A percentile compares a stretch with the other conserved stretches of the same genome.
phyloP scores from a whole-genome alignment of 2,797 vertebrate species.

The Mormyrops boulengeri region DNA sequence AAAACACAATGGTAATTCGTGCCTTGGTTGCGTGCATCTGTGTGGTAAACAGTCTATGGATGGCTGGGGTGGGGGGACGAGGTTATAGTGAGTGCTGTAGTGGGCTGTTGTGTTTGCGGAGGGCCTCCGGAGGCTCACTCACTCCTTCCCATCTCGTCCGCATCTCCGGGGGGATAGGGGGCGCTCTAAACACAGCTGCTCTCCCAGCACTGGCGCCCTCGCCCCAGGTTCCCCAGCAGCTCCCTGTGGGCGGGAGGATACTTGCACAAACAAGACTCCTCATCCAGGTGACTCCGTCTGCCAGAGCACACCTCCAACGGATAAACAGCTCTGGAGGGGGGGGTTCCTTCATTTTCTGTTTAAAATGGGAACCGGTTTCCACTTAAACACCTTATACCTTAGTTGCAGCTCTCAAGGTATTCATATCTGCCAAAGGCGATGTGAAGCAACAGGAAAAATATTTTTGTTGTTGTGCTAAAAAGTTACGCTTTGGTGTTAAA shows the following conservation, averaged over 20 bases:
- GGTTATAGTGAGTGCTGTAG: background rate
- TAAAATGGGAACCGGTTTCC: background rate
- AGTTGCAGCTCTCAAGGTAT: background rate
- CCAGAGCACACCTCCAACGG: slow-evolving; percentile 16
- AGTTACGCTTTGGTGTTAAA: background rate
- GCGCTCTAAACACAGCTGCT: background rate
- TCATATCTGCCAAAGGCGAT: background rate
- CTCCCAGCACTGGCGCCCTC: background rate
- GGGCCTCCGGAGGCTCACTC: slow-evolving; percentile 21
- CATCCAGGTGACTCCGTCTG: slow-evolving; percentile 18
- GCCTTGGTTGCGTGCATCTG: background rate
- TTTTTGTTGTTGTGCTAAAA: background rate
- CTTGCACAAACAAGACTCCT: slow-evolving; percentile 26
- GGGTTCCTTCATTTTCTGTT: background rate
- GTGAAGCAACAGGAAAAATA: background rate
- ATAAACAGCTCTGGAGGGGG: background rate
- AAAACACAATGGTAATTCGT: background rate
- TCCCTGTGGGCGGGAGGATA: slow-evolving; percentile 8
- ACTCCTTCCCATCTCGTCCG: slow-evolving; percentile 11
- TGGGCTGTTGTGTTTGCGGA: slow-evolving; percentile 19
- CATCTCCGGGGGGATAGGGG: slow-evolving; percentile 15
- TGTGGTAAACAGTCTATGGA: background rate
- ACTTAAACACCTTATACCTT: background rate
- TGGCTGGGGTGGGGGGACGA: background rate
- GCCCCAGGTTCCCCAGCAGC: background rate